Base-by-base conservation (phyloP, 2,113 vertebrate species). In the Pelusios castaneus region DNA sequence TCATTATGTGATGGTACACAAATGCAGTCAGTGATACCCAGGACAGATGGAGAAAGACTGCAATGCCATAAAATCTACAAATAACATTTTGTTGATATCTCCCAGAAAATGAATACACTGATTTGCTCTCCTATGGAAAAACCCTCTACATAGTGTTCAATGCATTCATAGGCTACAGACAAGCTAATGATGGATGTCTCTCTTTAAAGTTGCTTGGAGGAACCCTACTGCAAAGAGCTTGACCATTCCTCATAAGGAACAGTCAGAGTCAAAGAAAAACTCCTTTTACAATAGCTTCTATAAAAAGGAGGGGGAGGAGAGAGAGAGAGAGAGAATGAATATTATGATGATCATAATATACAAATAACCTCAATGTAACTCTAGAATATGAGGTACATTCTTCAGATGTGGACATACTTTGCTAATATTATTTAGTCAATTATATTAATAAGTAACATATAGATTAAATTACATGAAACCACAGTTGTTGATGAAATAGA, bases 31-130 rank as follows among this genome's bases (percentile, higher is more conserved):
- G 90, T 77, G 63, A 94, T 90, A 95, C 52, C 21, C 85, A 93
- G 84, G 91, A 96, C 95, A 97, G 96, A 97, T 94, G 97, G 97
- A 96, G 97, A 70, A 38, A 81, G 80, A 51, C 90, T 90, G 45
- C 3, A 16, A 67, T 89, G 86, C 86, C 87, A 89, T 94, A 95
- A 94, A 95, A 95, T 27, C 79, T 89, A 89, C 80, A 95, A 95
- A 41, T 84, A 91, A 95, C 87, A 82, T 75, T 52, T 56, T 89
- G 89, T n/a, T 94, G 89, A 91, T 92, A 75, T 95, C 84, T 92
- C 87, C 95, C 95, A 11, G 81, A 93, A 97, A 94, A 96, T 91
- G 56, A 85, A 96, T 94, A 88, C 78, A 49, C 89, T 89, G 45
- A 91, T 79, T 91, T 96, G 51, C 25, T 91, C 80, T 90, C 81